Evolutionary conservation across 92 coral and sea anemone genomes (phyloP), one percentile per base, ranked within the genome.

Genomic region (Palythoa grandiflora): DNA sequence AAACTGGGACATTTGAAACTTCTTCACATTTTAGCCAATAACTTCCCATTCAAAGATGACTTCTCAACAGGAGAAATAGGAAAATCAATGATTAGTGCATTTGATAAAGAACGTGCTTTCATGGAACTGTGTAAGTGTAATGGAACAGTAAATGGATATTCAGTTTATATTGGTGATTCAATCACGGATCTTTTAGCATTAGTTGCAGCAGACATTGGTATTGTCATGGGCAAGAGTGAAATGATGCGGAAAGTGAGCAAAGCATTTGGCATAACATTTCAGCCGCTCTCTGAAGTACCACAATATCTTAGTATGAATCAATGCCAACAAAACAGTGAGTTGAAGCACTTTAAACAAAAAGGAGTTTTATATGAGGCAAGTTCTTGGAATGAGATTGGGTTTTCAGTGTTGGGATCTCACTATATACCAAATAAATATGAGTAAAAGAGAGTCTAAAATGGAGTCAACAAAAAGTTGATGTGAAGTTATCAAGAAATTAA

Each of bases 371-470:
- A 92, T 54, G 85, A 87, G 44, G 91, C 94, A 20, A 86, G 83
- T 35, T 94, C 98, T n/a, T 96, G 98, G 98, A 81, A 89, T 84
- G 96, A 96, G 77, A 90, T 96, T 83, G 98, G 98, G 61, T 90
- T 89, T 38, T 85, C 92, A 16, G 77, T 96, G 87, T 90, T 94
- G 79, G 98, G 98, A 77, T 88, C 85, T 77, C 65, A 78, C 38
- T 88, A 81, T 79, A 74, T 70, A 61, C 94, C 90, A 28, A 63
- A 81, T 16, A 81, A 81, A 28, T 65, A 66, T 48, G 86, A 81
- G 50, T 81, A 68, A 53, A 68, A 70, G 28, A 2, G 1, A 4
- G 6, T 44, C 3, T 44, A 44, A 4, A 44, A 2, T 44, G 50
- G 7, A 44, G 50, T 44, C 50, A 44, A 44, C 50, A 44, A 44